Conservation (phyloP, 2,888 invertebrate species). For the Tortricodes alternella region DNA sequence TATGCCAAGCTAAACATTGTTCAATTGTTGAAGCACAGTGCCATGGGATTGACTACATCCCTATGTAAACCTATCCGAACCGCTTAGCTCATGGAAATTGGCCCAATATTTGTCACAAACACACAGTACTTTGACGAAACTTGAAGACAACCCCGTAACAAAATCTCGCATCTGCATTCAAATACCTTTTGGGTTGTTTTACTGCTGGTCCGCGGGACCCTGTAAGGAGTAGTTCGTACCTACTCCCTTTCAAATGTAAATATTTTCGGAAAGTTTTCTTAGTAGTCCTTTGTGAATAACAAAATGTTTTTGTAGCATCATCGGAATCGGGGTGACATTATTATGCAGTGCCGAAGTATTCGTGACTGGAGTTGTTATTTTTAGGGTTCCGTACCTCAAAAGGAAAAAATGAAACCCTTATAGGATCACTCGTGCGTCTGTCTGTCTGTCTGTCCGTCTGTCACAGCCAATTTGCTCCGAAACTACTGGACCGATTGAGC, state of each 20-base stretch:
- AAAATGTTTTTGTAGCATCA: conserved; percentile 52
- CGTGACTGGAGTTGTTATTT: neutral
- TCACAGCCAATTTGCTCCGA: too few species aligned
- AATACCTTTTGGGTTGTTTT: conserved; percentile 57
- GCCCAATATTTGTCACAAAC: conserved; percentile 46
- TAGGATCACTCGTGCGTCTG: too few species aligned
- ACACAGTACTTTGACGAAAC: conserved; percentile 31
- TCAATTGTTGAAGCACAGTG: conserved; percentile 37
- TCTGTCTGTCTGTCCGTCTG: too few species aligned
- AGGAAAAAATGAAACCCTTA: too few species aligned
- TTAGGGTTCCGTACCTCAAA: too few species aligned
- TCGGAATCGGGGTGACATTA: neutral
- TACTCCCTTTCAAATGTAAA: conserved; percentile 67
- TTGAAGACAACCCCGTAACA: conserved; percentile 36
- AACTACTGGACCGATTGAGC: too few species aligned
- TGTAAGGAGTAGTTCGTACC: conserved; percentile 52
- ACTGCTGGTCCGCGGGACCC: conserved; percentile 41
- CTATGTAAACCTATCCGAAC: conserved; percentile 34
- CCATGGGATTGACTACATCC: conserved; percentile 49
- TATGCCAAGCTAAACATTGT: conserved; percentile 40
- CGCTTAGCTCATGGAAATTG: conserved; percentile 53
- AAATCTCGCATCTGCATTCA: conserved; percentile 51
- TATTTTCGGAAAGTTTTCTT: conserved; percentile 56
- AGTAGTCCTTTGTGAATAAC: conserved; percentile 59
- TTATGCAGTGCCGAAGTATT: neutral